These are phyloP conservation scores for Damaliscus lunatus DNA, from an alignment of 2,113 vertebrate genomes.

Conservation along the genomic window DNA sequence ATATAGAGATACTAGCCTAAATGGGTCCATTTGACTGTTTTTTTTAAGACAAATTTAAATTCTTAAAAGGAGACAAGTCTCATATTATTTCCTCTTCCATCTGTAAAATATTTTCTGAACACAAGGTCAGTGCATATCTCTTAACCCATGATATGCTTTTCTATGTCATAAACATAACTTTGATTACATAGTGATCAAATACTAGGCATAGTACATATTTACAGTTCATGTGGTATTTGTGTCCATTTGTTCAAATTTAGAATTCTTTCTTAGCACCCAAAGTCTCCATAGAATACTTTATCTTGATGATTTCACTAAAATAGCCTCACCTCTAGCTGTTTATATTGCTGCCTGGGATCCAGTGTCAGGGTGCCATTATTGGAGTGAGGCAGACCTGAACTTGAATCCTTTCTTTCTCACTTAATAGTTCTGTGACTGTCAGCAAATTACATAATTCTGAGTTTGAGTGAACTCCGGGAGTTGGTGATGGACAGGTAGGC, in stretches of 20 bases:
- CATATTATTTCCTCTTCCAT: not conserved
- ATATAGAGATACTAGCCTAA: not conserved
- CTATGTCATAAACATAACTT: not conserved
- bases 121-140: not conserved
- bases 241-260: not conserved
- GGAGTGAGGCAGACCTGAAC: not conserved
- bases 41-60: not conserved
- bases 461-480: too few species aligned
- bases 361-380: not conserved
- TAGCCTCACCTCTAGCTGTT: not conserved
- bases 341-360: not conserved
- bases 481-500: too few species aligned
- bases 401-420: not conserved
- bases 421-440: not conserved
- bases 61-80: not conserved
- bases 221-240: not conserved
- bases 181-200: not conserved
- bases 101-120: constrained; percentile 29
- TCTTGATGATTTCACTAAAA: not conserved
- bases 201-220: not conserved
- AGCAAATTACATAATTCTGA: not conserved
- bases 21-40: not conserved
- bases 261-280: not conserved
- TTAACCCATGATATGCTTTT: not conserved
- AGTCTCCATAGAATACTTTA: not conserved